Evolutionary conservation across 2,888 invertebrate species (phyloP), one percentile per base, ranked within the genome.

Genomic region (Athalia cordata): DNA sequence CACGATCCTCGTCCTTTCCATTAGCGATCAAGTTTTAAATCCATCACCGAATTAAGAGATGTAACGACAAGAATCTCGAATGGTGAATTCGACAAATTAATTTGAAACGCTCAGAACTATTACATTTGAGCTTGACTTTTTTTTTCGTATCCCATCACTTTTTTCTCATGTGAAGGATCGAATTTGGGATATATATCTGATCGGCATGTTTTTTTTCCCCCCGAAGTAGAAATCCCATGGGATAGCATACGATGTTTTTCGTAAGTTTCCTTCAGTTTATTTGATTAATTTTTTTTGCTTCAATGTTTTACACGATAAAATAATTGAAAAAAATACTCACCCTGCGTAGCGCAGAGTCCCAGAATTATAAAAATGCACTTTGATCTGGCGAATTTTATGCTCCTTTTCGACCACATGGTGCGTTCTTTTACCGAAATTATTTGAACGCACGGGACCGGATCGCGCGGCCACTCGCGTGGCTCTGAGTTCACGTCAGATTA

Each of bases 381-480:
- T 15, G 62, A 62, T 75, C 75, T 78, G 74, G 78, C 64, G 45
- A 80, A 67, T 79, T 72, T 81, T 70, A 80, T 77, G 81, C 77
- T 80, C 82, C 80, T 81, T 76, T 67, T 57, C 59, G 80, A 78
- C 81, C 83, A 84, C 85, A 86, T 86, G 82, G 82, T 81, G 82
- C 80, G 80, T 72, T 49, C 74, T 81, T 84, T 83, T 81, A 77
- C 81, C 79, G 81, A 62, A 52, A 78, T 67, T 15, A 65, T 66
- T 74, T 61, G 64, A 77, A 62, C 74, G 75, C 65, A 59, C 77
- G 78, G 78, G 81, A 66, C 83, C 82, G 87, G 82, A 81, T 84
- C 84, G 86, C 85, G 83, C 87, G 87, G 85, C 86, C 85, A 86
- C 87, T 88, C 87, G 88, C 86, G 87, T 86, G 87, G 85, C 85